Percentiles rank a stretch among this genome's conserved stretches.
These are phyloP conservation scores for Cephus rjabovi DNA, from an alignment of 2,888 invertebrate genomes.

Conservation along the genomic window DNA sequence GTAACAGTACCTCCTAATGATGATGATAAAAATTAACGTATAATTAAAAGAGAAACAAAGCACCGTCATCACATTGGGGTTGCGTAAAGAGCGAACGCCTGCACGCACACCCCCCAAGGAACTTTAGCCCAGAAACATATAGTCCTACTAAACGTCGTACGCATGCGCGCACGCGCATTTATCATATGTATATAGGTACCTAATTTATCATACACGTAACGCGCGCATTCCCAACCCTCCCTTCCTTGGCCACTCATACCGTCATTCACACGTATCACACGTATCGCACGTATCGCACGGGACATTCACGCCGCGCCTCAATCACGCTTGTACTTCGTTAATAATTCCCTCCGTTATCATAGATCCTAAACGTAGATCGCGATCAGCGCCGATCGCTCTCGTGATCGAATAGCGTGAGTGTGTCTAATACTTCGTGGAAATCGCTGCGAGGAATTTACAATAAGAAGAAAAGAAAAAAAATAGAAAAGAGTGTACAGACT, in stretches of 20 bases:
- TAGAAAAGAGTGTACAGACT: neutral
- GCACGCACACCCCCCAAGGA: slow-evolving; percentile 52
- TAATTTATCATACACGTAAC: neutral
- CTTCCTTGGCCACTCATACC: neutral
- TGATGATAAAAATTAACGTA: slow-evolving; percentile 42
- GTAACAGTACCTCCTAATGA: slow-evolving; percentile 42
- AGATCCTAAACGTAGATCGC: neutral
- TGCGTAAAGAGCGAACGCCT: slow-evolving; percentile 35
- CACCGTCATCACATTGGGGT: slow-evolving; percentile 64
- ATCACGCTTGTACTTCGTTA: neutral
- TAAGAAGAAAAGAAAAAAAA: neutral
- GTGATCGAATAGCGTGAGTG: neutral
- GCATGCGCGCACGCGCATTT: slow-evolving; percentile 10
- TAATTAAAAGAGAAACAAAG: slow-evolving; percentile 59
- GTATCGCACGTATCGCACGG: neutral
- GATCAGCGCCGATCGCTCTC: neutral
- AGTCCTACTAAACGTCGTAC: slow-evolving; percentile 27
- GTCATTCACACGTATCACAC: neutral
- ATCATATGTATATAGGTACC: slow-evolving; percentile 6
- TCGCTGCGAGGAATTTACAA: neutral
- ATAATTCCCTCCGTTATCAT: neutral
- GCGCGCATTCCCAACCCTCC: slow-evolving; percentile 1
- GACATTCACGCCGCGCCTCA: neutral
- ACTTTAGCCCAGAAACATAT: slow-evolving; percentile 61
- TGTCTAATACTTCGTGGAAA: neutral